A percentile compares a stretch with the other conserved stretches of the same genome.
Conservation (phyloP, 2,888 invertebrate species). For the Lamellibrachia columna region DNA sequence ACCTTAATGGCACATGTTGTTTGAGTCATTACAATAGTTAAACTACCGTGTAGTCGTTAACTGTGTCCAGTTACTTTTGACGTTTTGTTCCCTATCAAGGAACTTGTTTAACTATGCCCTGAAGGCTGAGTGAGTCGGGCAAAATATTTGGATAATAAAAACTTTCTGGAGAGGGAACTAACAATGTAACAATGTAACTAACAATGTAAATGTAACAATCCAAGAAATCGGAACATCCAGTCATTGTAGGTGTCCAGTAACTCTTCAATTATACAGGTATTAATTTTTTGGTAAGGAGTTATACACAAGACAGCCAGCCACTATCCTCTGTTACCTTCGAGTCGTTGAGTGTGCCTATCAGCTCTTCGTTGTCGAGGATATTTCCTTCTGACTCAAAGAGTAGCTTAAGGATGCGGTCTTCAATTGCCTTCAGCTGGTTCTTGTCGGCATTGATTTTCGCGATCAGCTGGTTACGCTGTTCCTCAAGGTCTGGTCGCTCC, state of each 20-base stretch:
- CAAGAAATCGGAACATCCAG: no score
- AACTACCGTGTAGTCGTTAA: background rate
- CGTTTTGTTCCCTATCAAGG: no score
- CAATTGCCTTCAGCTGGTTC: conserved; percentile 66
- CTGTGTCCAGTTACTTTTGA: background rate
- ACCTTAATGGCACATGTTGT: background rate
- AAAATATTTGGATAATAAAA: no score
- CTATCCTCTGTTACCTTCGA: conserved; percentile 59
- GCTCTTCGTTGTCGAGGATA: conserved; percentile 66
- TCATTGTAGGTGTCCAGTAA: no score
- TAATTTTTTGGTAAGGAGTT: background rate
- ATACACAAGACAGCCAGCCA: background rate
- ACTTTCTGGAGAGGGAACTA: no score
- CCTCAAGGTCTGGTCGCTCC: conserved; percentile 67
- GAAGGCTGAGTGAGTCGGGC: no score
- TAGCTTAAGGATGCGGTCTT: conserved; percentile 66
- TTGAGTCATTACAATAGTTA: background rate
- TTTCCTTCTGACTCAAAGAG: conserved; percentile 67
- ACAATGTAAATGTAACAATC: no score
- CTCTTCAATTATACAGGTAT: no score
- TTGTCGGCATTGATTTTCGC: conserved; percentile 65
- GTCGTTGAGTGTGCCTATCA: conserved; percentile 66
- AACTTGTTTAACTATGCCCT: no score
- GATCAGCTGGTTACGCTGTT: conserved; percentile 66
- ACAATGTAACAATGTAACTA: no score